These are phyloP conservation scores for Vipera latastei DNA, from an alignment of 2,797 vertebrate genomes.

Conservation along the genomic window DNA sequence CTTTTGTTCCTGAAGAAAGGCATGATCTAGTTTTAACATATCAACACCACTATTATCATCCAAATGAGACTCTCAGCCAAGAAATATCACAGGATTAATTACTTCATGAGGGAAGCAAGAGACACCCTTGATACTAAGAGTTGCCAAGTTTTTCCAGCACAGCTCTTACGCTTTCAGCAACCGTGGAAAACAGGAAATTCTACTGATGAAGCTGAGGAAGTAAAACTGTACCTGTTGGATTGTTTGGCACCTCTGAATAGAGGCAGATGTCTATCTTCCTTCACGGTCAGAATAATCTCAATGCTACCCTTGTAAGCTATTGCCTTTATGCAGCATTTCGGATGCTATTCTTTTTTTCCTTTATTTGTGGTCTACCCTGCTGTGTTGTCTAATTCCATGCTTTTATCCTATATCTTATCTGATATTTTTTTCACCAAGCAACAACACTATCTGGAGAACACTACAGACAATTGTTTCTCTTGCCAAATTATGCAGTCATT, in stretches of 20 bases:
- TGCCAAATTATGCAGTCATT: slow-evolving; percentile 52
- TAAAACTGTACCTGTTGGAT: neutral
- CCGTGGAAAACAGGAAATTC: neutral
- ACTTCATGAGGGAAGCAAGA: neutral
- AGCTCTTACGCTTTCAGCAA: neutral
- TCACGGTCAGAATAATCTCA: neutral
- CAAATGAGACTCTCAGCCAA: neutral
- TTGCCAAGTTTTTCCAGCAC: neutral
- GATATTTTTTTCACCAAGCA: neutral
- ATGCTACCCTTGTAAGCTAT: neutral
- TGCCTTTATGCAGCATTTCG: slow-evolving; percentile 22
- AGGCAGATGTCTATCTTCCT: neutral
- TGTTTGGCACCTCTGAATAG: neutral
- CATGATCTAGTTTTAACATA: neutral
- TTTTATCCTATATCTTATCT: neutral
- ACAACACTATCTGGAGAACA: slow-evolving; percentile 47
- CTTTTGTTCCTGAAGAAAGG: neutral
- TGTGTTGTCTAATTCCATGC: slow-evolving; percentile 28
- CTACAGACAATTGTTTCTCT: slow-evolving; percentile 28
- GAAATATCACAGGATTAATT: neutral
- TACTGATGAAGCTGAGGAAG: neutral
- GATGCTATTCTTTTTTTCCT: slow-evolving; percentile 40
- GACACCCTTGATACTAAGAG: neutral
- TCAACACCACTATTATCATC: neutral
- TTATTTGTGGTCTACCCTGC: slow-evolving; percentile 39